Evolutionary conservation across 2,113 vertebrate genomes (phyloP), one percentile per base, ranked within the genome.

Genomic region (Seriola quinqueradiata): DNA sequence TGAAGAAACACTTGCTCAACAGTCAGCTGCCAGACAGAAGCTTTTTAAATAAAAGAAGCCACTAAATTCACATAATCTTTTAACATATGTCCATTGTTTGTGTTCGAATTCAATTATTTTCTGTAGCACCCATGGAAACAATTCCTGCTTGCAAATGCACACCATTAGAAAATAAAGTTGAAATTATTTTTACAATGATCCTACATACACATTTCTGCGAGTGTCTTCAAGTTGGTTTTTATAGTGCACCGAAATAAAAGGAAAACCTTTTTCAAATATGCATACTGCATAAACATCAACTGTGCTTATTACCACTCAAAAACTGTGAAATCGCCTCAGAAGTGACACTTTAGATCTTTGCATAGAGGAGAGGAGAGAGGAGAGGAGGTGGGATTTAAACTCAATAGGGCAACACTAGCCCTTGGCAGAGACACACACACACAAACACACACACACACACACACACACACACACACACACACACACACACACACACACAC

Each of bases 401-500:
- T 85, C 77, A 77, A 79, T 72, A 80, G 87, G 83, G 72, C 74
- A 86, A 71, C 57, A 72, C 57, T 72, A 63, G 86, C 90, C 79
- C 48, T 78, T 54, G 81, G 89, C 83, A 87, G 77, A 87, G 40
- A 72, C 60, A 50, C 32, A 34, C 60, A 48, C 50, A 19, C 65
- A 59, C 60, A 60, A 67, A 59, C 55, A 66, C 72, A 70, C 64
- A 80, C 38, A 60, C 69, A 68, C 60, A 44, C 58, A 66, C 80
- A 73, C 42, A 69, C 46, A 71, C 69, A 69, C 61, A 77, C 71
- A 81, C 5, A 80, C 64, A 80, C 38, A 60, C 69, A 68, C 60
- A 44, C 58, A 66, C 80, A 73, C 42, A 69, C 46, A 71, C 69
- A 69, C 61, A 77, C 71, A 81, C 5, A 80, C 60, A 50, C 32